Base-by-base conservation (phyloP, 2,797 vertebrate species). In the Okamejei kenojei region DNA sequence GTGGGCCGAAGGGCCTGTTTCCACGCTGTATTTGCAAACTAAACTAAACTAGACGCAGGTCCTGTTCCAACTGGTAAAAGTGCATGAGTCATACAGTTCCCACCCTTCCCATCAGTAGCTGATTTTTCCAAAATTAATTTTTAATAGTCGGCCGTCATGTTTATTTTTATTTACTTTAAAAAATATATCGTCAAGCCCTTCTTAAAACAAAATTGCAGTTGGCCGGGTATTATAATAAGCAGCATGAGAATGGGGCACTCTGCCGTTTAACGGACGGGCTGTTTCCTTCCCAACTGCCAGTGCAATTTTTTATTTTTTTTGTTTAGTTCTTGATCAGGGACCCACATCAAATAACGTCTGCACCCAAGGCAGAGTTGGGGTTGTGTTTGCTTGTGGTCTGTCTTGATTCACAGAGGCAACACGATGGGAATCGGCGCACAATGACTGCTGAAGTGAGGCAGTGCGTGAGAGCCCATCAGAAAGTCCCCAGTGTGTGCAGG, bases 131-230 rank as follows among this genome's bases (percentile, higher is more conserved):
- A 26, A 74, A 92, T 38, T 35, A 32, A 90, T 90, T 71, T 45
- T 71, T 65, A 90, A 32, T 29, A 54, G 45, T 29, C 23, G 45
- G 71, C 90, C 58, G 11, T 0, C 23, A 10, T 26, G 90, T 71
- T 74, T 92, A 74, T 92, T 92, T 92, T 76, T 92, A 73, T 92
- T 92, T 54, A 74, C 23, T 68, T 88, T 63, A 19, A 32, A n/a
- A 65, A 84, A 84, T 38, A 90, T 32, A 91, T 54, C 35, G 65
- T 91, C 71, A 45, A 76, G 45, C 90, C 90, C 45, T 76, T 92
- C 90, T 58, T 76, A 92, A 92, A 92, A 92, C 90, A 92, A 92
- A 45, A 92, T 73, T 73, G 23, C 9, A 45, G 11, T 45, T 23
- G 10, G 21, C 35, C 23, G 23, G 13, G 6, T 76, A 54, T 73